Conservation (phyloP, 2,797 vertebrate genomes). For the Phalanger gymnotis region DNA sequence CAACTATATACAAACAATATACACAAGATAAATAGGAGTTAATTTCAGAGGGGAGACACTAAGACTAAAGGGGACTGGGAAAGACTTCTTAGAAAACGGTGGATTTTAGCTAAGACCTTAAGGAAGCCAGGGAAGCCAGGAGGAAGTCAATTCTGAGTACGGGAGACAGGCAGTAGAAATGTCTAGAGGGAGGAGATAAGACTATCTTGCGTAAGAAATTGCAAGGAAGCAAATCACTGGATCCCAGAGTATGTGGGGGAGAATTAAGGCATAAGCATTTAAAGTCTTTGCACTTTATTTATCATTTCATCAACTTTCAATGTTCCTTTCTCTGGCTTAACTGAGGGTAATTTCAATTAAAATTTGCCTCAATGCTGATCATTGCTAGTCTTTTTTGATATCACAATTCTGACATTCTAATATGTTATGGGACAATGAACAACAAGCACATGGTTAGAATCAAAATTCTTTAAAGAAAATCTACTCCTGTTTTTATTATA, state of each 20-base stretch:
- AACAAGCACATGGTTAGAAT: background rate
- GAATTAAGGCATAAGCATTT: background rate
- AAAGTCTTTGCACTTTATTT: background rate
- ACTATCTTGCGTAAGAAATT: constrained; percentile 4
- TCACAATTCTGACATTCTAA: background rate
- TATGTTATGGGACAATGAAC: background rate
- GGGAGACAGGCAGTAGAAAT: background rate
- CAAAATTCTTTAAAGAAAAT: background rate
- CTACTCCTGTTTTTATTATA: constrained; percentile 75
- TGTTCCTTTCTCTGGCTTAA: constrained; percentile 4
- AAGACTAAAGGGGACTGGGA: background rate
- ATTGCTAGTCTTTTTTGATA: background rate
- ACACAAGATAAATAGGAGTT: background rate
- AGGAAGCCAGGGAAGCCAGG: background rate
- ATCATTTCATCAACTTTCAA: background rate
- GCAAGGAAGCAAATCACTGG: background rate
- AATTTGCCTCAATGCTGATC: background rate
- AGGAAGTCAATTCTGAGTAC: background rate
- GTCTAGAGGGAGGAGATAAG: background rate
- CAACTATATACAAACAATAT: background rate
- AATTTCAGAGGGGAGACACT: background rate
- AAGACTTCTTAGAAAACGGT: background rate
- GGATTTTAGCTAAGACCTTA: background rate
- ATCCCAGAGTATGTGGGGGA: constrained; percentile 14
- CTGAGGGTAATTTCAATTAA: constrained; percentile 18